Evolutionary conservation across 2,113 vertebrate species (phyloP), one percentile per base, ranked within the genome.

Genomic region (Potamarius usumacintae): DNA sequence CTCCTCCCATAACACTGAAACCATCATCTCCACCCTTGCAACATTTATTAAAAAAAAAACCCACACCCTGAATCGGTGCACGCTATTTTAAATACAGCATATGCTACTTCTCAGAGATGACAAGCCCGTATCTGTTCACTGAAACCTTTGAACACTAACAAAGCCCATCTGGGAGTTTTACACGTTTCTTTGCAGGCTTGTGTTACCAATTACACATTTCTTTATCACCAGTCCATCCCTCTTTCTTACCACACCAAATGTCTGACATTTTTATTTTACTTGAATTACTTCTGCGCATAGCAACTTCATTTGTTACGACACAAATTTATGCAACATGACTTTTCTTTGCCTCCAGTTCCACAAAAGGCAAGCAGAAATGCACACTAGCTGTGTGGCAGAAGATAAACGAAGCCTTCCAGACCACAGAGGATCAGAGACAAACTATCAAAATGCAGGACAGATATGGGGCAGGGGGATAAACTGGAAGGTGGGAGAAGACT

Each of bases 381-480:
- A 42, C 34, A 42, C 34, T 42, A 69, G n/a, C 4, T 27, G 4
- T n/a, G n/a, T 12, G 27, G 25, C 63, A 30, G 15, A 30, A 14
- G 17, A 34, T 34, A 34, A 71, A 71, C 27, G 7, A 27, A 71
- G 27, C 5, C 17, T 27, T 71, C 27, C 20, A 74, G 18, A 42
- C 34, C 18, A 4, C 34, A 34, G 67, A 3, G n/a, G 65, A 67
- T 67, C 10, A 18, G 69, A 42, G 69, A 34, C 17, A 18, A 71
- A 42, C 69, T 7, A 17, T 7, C 14, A 71, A 42, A 42, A 17
- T 42, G 17, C 69, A 30, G 63, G n/a, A 67, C 8, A 5, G 11
- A 67, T 14, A 14, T 1, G 0, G n/a, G 0, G 11, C 0, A 4
- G 3, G 11, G 4, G 4, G 9, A 67, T 67, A 14, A 67, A 71